Base-by-base conservation (phyloP, 2,113 vertebrate genomes). In the Podarcis raffonei region DNA sequence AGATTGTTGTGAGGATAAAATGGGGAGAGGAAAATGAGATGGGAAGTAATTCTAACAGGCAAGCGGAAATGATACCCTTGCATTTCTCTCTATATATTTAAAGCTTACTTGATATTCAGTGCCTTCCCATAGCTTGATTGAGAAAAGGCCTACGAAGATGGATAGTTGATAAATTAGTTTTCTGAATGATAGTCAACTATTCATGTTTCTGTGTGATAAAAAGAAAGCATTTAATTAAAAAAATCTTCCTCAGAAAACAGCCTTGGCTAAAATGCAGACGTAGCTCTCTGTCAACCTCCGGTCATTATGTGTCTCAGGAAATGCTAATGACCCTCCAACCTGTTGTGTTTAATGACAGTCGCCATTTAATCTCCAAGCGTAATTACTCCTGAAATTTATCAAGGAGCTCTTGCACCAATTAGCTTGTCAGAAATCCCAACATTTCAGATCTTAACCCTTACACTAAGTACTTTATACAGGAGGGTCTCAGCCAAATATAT, bases 151-250 rank as follows among this genome's bases (percentile, higher is more conserved):
- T 90, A n/a, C 15, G 30, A 89, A 93, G 57, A 85, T 89, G 86
- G 20, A n/a, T 72, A 39, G 30, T 81, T 94, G 91, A 90, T 83
- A 68, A 95, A 92, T 80, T 30, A 11, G 80, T 68, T 16, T 93
- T 82, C 89, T 93, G 91, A 92, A 88, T 87, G 72, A 68, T 59
- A 32, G 7, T 66, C n/a, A 9, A 53, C 6, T 71, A 80, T 81
- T 30, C 8, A 11, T 88, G 35, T 91, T 92, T 85, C 85, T 15
- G 16, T 66, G 57, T 0, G 1, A 66, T 88, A 35, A 37, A 87
- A 53, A 65, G 74, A 84, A 80, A 39, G 57, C 20, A 18, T 82
- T 59, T 80, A 87, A 91, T 81, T 74, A 89, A 82, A 53, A 48
- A 89, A 35, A 62, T 62, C n/a, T 13, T 42, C 4, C 18, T 65